Evolutionary conservation across 2,113 vertebrate genomes (phyloP), one percentile per base, ranked within the genome.

Genomic region (Grammomys surdaster): DNA sequence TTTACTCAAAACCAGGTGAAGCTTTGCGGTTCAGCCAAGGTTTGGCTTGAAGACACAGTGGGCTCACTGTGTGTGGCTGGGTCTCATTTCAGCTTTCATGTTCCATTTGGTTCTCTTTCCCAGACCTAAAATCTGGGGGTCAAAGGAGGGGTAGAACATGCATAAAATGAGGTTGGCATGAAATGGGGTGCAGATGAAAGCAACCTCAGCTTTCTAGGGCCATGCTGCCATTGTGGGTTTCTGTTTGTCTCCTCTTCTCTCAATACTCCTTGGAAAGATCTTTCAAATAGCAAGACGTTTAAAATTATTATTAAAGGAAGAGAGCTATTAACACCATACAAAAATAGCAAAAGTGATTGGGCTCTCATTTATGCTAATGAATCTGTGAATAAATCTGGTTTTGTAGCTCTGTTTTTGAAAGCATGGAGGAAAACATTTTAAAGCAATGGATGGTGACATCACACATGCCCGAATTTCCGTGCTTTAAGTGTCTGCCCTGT

Each of bases 1-100:
- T 97, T 97, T 67, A 96, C 94, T 96, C 69, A 97, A 98, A 97
- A 95, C 98, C 98, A 97, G 97, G 97, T 97, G 97, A 97, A 94
- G 96, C 86, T 95, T 95, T 98, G 98, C 96, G 97, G 98, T 97
- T 97, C 77, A 43, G 95, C 95, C 87, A 90, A 90, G 96, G 77
- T 97, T 96, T 97, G 96, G 93, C 94, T 94, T 81, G 69, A 95
- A 96, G 96, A 94, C 92, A 92, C 92, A 95, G 75, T 78, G 75
- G 31, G 17, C 48, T 95, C 81, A 14, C 81, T 76, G 89, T 84
- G 82, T 93, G 89, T 80, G 84, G 69, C 75, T 94, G 96, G 92
- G 46, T 89, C 81, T 84, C 84, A 48, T 88, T 93, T 81, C 81
- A 67, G 2, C 28, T 88, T 92, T 95, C 82, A 73, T 48, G 82